phyloP scores from a whole-genome alignment of 2,113 vertebrate genomes.

The Parus major region DNA sequence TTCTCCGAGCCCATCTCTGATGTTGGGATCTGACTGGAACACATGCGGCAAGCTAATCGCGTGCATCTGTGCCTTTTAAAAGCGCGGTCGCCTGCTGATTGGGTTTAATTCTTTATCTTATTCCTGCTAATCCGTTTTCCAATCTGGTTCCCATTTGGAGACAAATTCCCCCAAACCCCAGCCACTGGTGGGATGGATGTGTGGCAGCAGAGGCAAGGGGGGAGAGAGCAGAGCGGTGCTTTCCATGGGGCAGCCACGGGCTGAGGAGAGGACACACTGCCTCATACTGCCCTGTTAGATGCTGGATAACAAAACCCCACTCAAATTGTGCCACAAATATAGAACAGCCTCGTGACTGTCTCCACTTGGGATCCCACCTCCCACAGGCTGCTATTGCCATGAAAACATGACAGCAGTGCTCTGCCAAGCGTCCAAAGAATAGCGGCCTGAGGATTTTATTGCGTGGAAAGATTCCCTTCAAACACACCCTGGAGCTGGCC shows the following conservation, averaged over 20 bases:
- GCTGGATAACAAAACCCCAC: neutral
- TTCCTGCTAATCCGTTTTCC: conserved; percentile 72
- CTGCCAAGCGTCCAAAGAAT: conserved; percentile 21
- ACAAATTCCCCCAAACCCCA: conserved; percentile 72
- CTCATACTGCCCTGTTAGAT: neutral
- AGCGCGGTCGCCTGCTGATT: conserved; percentile 67
- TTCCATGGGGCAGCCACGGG: neutral
- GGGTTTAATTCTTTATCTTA: conserved; percentile 76
- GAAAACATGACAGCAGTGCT: neutral
- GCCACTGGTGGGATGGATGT: conserved; percentile 46
- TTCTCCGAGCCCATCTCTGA: conserved; percentile 63
- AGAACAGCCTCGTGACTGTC: neutral
- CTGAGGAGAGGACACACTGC: neutral
- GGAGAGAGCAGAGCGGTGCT: rapidly evolving
- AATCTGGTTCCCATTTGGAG: conserved; percentile 69
- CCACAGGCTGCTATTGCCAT: conserved; percentile 14
- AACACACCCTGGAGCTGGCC: neutral
- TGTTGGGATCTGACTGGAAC: conserved; percentile 57
- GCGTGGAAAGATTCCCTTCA: conserved; percentile 21
- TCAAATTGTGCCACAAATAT: neutral
- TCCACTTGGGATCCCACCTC: conserved; percentile 12
- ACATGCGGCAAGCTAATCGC: conserved; percentile 62
- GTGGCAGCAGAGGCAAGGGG: neutral
- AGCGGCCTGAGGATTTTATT: conserved; percentile 17
- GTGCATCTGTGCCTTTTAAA: conserved; percentile 71